phyloP scores from a whole-genome alignment of 1,140 invertebrate genomes.

The Scylla paramamosain region DNA sequence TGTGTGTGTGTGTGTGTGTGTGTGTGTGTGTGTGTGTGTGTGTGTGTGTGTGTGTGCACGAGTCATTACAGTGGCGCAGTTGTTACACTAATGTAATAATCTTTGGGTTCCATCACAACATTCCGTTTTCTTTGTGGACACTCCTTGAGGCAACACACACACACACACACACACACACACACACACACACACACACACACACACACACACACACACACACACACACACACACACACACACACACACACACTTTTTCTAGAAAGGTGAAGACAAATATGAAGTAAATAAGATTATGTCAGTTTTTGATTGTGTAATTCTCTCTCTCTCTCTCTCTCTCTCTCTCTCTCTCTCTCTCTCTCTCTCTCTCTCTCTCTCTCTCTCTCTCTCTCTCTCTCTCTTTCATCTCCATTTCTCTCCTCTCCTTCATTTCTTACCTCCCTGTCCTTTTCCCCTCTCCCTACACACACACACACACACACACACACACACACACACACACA shows the following conservation, averaged over 20 bases:
- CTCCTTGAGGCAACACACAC: too few relatives aligned
- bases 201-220: too few relatives aligned
- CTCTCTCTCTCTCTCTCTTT: neutral
- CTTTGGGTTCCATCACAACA: neutral
- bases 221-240: too few relatives aligned
- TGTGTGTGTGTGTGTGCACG: conserved; percentile 6
- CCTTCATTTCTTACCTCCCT: neutral
- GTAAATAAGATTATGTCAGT: neutral
- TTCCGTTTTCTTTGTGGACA: too few relatives aligned
- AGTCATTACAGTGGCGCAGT: neutral
- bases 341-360: neutral
- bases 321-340: neutral
- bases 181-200: too few relatives aligned
- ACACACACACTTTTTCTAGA: neutral
- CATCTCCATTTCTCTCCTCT: neutral
- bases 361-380: neutral
- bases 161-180: too few relatives aligned
- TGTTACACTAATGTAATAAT: conserved; percentile 1
- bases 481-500: too few relatives aligned
- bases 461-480: too few relatives aligned
- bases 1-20: neutral
- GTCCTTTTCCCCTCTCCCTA: neutral
- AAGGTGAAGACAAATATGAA: too few relatives aligned
- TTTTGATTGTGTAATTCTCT: neutral
- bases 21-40: neutral